Evolutionary conservation across 2,113 vertebrate genomes (phyloP), one percentile per base, ranked within the genome.

Genomic region (Erinaceus europaeus): DNA sequence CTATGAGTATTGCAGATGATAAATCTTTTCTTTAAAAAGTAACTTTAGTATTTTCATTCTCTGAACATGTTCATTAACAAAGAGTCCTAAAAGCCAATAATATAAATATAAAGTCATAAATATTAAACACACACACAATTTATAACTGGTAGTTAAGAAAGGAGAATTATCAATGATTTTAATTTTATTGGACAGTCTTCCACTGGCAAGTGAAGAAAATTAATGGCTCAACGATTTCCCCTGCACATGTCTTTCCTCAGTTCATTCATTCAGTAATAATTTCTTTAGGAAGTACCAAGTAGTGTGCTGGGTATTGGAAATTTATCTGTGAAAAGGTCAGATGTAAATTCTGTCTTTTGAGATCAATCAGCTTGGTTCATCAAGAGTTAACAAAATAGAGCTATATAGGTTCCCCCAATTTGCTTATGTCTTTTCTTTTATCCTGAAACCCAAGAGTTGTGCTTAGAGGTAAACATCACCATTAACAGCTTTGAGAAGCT

Each of bases 341-440:
- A 23, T 6, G 29, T 40, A 21, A 23, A 10, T 29, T 67, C 46
- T 78, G 34, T 25, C 42, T 50, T 77, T 48, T 53, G 12, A 34
- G 36, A 55, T 53, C 81, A 17, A 46, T 59, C 59, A 23, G 18
- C 34, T 78, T 69, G 48, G 52, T 59, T 71, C 27, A 27, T 17
- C 23, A 71, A 81, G 81, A 62, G 69, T 92, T 87, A 80, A 89
- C 61, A 55, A n/a, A 65, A 81, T 0, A 83, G 53, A 90, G 34
- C 13, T 25, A 5, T 4, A 21, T 3, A n/a, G 53, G 57, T 59
- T 10, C 32, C 57, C 29, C 32, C 9, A 7, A 18, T 55, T 75
- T 72, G 29, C 81, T 69, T 48, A 82, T 55, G 34, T 67, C 5
- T 36, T 44, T 62, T 67, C 38, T 23, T 17, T 59, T 32, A 42